Evolutionary conservation across 2,888 invertebrate species (phyloP), one percentile per base, ranked within the genome.

Genomic region (Drosophila helvetica): DNA sequence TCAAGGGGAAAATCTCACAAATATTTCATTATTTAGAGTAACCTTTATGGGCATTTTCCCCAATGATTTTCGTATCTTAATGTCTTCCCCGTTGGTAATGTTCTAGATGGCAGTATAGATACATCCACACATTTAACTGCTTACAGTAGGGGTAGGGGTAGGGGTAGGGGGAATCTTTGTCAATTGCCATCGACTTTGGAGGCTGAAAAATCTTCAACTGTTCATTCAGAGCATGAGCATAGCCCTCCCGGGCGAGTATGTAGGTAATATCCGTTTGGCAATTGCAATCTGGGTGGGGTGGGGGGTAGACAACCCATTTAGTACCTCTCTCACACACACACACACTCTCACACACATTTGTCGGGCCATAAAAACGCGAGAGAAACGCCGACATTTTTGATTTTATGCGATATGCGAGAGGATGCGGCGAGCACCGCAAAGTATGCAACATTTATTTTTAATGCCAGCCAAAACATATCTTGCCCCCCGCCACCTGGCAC

Each of bases 401-500:
- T 63, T 65, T 52, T 58, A 69, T 75, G 73, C 81, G 38, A 48
- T 65, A 47, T 53, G 7, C 38, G 38, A 38, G 38, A 33, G 33
- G 12, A 42, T 54, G 58, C 53, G 60, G 27, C 53, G 42, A 52
- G 56, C 64, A 65, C 80, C 77, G 80, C 80, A 81, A 80, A 82
- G 80, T 77, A 79, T 83, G 80, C 79, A 81, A 75, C 82, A 82
- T 82, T 81, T 82, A 82, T 84, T 78, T 82, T 84, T 84, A 83
- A 80, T 82, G 83, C 63, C 52, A 42, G 53, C 60, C 45, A 62
- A 59, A 33, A 65, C 70, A 72, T 72, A 64, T 64, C 70, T 53
- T 71, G 65, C 42, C 55, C 55, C 63, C 22, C 22, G 22, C 22
- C 22, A 22, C 3, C 45, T 33, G 33, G 12, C 10, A 0, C 30